Base-by-base conservation (phyloP, 35 echinoderm and acorn worm genomes). In the Holothuria glaberrima region DNA sequence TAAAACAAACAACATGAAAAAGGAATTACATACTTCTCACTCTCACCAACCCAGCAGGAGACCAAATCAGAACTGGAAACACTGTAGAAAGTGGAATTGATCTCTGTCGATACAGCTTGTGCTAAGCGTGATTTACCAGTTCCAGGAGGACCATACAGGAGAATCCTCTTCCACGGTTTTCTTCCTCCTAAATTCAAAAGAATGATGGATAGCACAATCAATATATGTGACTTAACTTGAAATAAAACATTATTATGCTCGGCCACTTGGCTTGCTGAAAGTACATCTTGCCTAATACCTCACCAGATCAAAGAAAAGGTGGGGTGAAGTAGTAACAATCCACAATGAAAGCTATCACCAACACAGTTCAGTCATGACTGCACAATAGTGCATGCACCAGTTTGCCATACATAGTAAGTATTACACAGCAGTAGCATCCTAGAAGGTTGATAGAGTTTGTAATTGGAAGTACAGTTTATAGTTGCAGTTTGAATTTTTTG, bases 31-130 rank as follows among this genome's bases (percentile, higher is more conserved):
- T 89, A 98, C 95, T 94, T 98, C 77, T 98, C 92, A 44, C 95
- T 98, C 62, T 98, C 96, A 48, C 96, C 96, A n/a, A 98, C 93
- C 93, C 93, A 98, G 58, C 90, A 94, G 1, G 96, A 98, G 9
- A 98, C 85, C 20, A 98, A 73, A 90, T 94, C 93, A 75, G 96
- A 91, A 66, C 96, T 98, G 25, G 96, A 98, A n/a, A 98, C 93
- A 83, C 90, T 94, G 65, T 98, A 98, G 44, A 98, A 94, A n/a
- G 91, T 93, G 2, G 96, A 94, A 35, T 90, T 56, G 32, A 98
- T 98, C 89, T 98, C 93, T 65, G 80, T 54, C 14, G 96, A 90
- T 52, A 98, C 83, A 52, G 96, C 96, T 65, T 98, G 96, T 30
- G 96, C 96, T 19, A 98, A 88, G 30, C 96, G 66, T 50, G 96